These are phyloP conservation scores for Passer domesticus DNA, from an alignment of 2,113 vertebrate genomes.

Conservation along the genomic window DNA sequence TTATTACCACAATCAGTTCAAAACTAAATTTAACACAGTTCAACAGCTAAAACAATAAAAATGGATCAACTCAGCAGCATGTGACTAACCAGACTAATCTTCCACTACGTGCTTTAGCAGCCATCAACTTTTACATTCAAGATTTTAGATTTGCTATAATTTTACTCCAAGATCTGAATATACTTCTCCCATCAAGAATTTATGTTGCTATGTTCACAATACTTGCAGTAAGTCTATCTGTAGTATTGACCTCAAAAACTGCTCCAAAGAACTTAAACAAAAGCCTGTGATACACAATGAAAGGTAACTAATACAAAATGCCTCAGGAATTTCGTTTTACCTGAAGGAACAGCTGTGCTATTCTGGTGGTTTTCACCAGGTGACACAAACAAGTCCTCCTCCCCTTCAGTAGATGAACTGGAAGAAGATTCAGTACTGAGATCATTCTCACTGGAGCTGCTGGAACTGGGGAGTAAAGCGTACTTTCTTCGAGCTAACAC, in stretches of 20 bases:
- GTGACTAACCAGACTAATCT: neutral
- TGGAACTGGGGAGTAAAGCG: conserved; percentile 91
- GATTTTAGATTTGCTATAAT: neutral
- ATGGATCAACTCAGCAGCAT: neutral
- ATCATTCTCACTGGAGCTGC: conserved; percentile 93
- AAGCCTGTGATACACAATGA: neutral
- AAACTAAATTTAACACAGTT: neutral
- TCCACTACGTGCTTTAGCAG: neutral
- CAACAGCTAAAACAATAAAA: neutral
- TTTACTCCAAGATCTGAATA: neutral
- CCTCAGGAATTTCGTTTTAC: conserved; percentile 66
- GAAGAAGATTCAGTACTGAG: conserved; percentile 90
- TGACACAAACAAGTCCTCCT: conserved; percentile 92
- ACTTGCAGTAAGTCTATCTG: neutral
- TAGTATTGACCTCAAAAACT: neutral
- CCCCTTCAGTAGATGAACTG: conserved; percentile 90
- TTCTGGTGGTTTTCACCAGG: conserved; percentile 87
- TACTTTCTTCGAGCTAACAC: conserved; percentile 92
- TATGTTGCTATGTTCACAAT: neutral
- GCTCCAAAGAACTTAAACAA: neutral
- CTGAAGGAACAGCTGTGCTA: conserved; percentile 87
- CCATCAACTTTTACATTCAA: neutral
- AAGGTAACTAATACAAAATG: neutral
- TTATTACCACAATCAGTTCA: neutral
- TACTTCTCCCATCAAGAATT: neutral